These are phyloP conservation scores for Anseranas semipalmata DNA, from an alignment of 2,113 vertebrate genomes.

Conservation along the genomic window DNA sequence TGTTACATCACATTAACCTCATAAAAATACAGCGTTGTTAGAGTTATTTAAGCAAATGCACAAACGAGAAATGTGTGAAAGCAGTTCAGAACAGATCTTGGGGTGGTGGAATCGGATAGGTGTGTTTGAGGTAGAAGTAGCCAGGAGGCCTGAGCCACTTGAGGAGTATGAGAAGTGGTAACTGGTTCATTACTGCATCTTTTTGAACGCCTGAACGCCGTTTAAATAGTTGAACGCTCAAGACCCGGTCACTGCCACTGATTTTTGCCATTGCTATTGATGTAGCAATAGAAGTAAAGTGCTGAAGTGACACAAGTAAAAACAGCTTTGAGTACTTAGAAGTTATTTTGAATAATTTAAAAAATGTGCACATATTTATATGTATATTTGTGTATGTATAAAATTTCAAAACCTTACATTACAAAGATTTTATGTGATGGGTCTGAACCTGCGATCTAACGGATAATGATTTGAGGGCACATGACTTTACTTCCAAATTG, in stretches of 20 bases:
- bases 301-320: not conserved
- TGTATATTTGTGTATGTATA: not conserved
- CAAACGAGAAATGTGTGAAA: not conserved
- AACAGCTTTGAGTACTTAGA: not conserved
- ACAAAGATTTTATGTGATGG: not conserved
- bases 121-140: not conserved
- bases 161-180: not conserved
- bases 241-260: not conserved
- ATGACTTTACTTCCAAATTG: not conserved
- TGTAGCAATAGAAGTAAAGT: not conserved
- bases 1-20: not conserved
- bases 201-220: not conserved
- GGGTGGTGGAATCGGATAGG: not conserved
- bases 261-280: not conserved
- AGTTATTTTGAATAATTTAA: not conserved
- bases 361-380: not conserved
- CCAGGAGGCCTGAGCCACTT: not conserved
- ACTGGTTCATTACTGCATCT: not conserved
- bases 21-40: not conserved
- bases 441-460: not conserved
- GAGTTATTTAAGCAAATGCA: not conserved
- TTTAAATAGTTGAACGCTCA: not conserved
- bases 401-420: not conserved
- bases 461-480: not conserved
- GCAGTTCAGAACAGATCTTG: not conserved